A percentile compares a stretch with the other conserved stretches of the same genome.
Conservation (phyloP, 2,888 invertebrate species). For the Cephus pygmeus region DNA sequence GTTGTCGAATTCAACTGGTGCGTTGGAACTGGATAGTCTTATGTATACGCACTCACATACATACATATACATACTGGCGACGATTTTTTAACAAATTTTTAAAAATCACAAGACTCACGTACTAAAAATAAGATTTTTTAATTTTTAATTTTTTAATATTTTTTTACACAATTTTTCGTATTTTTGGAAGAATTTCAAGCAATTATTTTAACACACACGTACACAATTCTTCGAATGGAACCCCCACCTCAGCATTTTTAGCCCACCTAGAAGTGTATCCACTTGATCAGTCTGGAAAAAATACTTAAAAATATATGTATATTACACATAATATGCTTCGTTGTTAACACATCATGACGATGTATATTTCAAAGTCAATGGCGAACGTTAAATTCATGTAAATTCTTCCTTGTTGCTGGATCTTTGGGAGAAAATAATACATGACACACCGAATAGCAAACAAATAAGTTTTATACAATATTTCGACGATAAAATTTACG, state of each 20-base stretch:
- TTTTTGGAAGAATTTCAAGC: background rate
- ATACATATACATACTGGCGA: background rate
- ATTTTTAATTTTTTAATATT: slow-evolving; percentile 12
- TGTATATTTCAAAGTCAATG: background rate
- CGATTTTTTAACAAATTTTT: background rate
- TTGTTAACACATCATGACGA: background rate
- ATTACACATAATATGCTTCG: background rate
- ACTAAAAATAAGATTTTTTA: background rate
- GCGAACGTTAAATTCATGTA: background rate
- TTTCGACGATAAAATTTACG: background rate
- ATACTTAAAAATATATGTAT: background rate
- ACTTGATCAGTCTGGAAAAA: background rate
- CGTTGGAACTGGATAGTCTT: background rate
- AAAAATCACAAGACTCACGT: background rate
- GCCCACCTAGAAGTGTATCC: background rate
- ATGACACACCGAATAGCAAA: background rate
- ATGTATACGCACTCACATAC: background rate
- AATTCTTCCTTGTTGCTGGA: background rate
- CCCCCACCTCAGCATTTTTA: background rate
- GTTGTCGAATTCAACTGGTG: background rate
- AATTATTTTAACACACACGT: background rate
- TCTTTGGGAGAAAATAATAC: background rate
- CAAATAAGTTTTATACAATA: background rate
- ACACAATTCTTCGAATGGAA: background rate
- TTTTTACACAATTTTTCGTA: background rate